A percentile compares a stretch with the other conserved stretches of the same genome.
These are phyloP conservation scores for Smutsia temminckii DNA, from an alignment of 2,797 vertebrate species.

Conservation along the genomic window DNA sequence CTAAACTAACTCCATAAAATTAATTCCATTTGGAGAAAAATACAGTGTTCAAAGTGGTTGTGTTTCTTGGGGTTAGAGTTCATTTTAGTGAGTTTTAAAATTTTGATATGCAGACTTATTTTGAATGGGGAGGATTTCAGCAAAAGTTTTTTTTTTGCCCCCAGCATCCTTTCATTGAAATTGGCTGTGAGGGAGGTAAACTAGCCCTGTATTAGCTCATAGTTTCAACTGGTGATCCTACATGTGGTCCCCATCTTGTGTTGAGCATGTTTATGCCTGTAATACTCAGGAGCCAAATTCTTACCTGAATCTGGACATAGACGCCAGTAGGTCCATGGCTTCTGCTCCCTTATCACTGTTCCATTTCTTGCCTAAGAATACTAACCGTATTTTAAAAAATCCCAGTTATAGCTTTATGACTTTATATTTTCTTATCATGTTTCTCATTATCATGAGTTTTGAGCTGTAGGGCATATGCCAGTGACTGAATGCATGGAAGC, in stretches of 20 bases:
- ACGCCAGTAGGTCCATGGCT: neutral
- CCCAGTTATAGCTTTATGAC: neutral
- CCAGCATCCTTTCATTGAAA: neutral
- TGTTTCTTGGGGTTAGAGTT: neutral
- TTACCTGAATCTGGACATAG: neutral
- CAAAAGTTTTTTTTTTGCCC: neutral
- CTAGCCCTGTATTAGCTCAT: accelerated
- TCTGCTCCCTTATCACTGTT: neutral
- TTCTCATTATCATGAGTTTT: neutral
- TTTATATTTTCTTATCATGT: neutral
- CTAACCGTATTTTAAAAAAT: neutral
- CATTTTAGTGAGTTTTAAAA: neutral
- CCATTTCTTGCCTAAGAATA: neutral
- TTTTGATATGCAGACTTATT: neutral
- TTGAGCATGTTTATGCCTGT: neutral
- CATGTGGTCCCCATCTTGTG: too few relatives aligned
- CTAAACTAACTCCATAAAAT: neutral
- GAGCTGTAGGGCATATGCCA: neutral
- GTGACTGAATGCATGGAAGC: neutral
- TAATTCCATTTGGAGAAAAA: neutral
- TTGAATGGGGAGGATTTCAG: neutral
- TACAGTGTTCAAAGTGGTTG: neutral
- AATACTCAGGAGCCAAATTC: neutral
- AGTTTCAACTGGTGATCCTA: neutral
- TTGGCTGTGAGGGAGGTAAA: neutral